Evolutionary conservation across 2,888 invertebrate genomes (phyloP).

Genomic region (Mythimna impura): DNA sequence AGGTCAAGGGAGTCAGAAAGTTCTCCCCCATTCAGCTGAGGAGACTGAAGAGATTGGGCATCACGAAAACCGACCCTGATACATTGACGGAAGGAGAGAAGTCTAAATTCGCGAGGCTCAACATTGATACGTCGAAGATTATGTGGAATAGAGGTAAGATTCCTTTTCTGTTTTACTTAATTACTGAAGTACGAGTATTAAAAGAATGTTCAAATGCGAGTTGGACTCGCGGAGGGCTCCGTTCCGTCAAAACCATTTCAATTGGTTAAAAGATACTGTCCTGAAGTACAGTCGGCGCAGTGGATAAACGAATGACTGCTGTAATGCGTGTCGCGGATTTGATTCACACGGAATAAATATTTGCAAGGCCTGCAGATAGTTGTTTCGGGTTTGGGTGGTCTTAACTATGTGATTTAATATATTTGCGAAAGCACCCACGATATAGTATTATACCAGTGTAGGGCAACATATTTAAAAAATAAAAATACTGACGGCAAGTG

Average conservation of each 20-base stretch:
- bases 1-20: slow-evolving; percentile 94
- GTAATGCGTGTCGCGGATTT: too few relatives aligned
- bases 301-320: neutral
- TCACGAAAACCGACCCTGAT: slow-evolving; percentile 96
- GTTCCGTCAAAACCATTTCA: too few relatives aligned
- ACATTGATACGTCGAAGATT: slow-evolving; percentile 97
- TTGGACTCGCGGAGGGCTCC: too few relatives aligned
- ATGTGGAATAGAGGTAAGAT: slow-evolving; percentile 97
- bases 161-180: neutral
- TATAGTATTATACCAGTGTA: too few relatives aligned
- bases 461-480: neutral
- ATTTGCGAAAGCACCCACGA: too few relatives aligned
- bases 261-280: neutral
- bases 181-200: too few relatives aligned
- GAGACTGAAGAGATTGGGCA: slow-evolving; percentile 94
- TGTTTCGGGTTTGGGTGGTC: too few relatives aligned
- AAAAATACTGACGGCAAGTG: too few relatives aligned
- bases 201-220: too few relatives aligned
- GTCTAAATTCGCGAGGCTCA: slow-evolving; percentile 94
- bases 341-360: too few relatives aligned
- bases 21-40: slow-evolving; percentile 97
- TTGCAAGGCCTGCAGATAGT: too few relatives aligned
- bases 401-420: too few relatives aligned
- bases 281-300: neutral
- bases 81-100: slow-evolving; percentile 95